Evolutionary conservation across 1,140 invertebrate genomes (phyloP).

Genomic region (Paraescarpia echinospica): DNA sequence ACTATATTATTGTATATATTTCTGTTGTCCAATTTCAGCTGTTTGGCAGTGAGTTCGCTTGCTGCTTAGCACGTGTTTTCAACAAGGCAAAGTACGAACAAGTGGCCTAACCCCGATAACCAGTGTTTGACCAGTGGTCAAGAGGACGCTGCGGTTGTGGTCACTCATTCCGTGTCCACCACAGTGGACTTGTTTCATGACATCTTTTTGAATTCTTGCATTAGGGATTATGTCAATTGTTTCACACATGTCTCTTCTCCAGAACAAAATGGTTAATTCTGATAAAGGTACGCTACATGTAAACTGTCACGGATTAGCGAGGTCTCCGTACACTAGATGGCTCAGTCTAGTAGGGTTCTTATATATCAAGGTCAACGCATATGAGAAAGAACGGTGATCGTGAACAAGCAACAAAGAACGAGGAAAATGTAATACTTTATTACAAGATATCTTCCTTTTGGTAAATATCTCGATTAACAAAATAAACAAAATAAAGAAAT

Average conservation of each 20-base stretch:
- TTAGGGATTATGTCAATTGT: background rate
- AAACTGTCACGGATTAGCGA: too few species aligned
- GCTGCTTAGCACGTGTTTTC: constrained; percentile 74
- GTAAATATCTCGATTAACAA: too few species aligned
- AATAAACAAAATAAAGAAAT: too few species aligned
- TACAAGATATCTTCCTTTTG: too few species aligned
- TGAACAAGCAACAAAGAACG: too few species aligned
- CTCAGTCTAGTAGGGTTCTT: too few species aligned
- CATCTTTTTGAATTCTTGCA: background rate
- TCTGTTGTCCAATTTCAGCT: constrained; percentile 54
- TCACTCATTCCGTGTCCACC: background rate
- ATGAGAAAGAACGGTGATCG: too few species aligned
- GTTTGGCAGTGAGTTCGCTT: constrained; percentile 72
- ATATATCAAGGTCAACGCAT: too few species aligned
- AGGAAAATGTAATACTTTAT: too few species aligned
- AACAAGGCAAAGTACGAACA: constrained; percentile 80
- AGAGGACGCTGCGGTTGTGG: background rate
- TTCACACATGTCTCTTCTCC: background rate
- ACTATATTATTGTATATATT: constrained; percentile 19
- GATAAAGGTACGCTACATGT: too few species aligned
- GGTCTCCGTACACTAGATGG: too few species aligned
- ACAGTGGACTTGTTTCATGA: background rate
- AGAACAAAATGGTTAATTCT: background rate
- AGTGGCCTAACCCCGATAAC: constrained; percentile 38
- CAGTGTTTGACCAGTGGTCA: background rate